These are phyloP conservation scores for Chiloscyllium plagiosum DNA, from an alignment of 2,113 vertebrate genomes.

Conservation along the genomic window DNA sequence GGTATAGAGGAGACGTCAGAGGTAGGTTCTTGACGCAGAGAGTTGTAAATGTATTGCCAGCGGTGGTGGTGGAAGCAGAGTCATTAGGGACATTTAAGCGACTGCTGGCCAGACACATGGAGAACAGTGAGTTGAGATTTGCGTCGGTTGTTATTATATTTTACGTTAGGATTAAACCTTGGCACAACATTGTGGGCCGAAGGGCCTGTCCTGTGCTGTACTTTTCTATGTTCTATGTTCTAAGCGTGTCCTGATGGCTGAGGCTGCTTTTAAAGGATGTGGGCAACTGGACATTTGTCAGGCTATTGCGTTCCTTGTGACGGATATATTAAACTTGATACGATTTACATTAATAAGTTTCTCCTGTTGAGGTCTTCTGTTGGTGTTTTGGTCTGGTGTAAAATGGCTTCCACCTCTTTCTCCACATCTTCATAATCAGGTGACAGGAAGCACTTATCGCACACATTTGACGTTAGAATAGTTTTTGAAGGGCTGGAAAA, in stretches of 20 bases:
- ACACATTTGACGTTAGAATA: not conserved
- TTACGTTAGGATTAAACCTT: no score
- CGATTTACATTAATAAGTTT: not conserved
- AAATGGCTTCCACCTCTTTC: not conserved
- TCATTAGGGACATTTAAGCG: no score
- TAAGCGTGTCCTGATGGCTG: not conserved
- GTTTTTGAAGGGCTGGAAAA: not conserved
- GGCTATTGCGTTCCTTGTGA: not conserved
- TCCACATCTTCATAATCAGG: not conserved
- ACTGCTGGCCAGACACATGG: no score
- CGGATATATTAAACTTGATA: not conserved
- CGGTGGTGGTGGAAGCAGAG: no score
- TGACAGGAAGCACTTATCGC: not conserved
- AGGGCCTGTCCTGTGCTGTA: no score
- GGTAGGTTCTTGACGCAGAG: no score
- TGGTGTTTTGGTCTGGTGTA: not conserved
- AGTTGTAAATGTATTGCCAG: no score
- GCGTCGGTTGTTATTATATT: no score
- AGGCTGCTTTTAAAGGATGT: not conserved
- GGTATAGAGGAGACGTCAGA: no score
- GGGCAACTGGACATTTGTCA: not conserved
- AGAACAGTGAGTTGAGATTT: no score
- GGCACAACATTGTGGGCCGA: no score
- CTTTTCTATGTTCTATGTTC: no score
- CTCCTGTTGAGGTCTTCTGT: not conserved